A percentile compares a stretch with the other conserved stretches of the same genome.
Conservation (phyloP, 2,797 vertebrate species). For the Hydrocynus forskahlii region DNA sequence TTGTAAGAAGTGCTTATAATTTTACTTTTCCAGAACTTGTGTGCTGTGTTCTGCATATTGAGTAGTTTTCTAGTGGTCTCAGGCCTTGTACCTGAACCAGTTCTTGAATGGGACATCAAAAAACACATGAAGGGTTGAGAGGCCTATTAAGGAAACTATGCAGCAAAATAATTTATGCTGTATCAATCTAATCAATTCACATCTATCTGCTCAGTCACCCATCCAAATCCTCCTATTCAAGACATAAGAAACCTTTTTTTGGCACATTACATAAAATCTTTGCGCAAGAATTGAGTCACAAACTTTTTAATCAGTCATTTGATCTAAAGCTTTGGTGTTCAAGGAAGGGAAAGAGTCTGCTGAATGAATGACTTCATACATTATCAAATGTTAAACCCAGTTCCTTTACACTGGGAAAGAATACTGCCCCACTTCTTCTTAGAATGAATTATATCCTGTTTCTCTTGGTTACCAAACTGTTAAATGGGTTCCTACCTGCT, state of each 20-base stretch:
- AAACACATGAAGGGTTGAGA: no score
- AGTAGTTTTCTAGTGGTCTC: no score
- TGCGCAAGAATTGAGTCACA: not conserved
- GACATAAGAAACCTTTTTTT: conserved; percentile 22
- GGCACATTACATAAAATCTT: conserved; percentile 15
- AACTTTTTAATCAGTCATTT: not conserved
- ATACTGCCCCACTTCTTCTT: not conserved
- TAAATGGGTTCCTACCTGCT: conserved; percentile 61
- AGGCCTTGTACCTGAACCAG: no score
- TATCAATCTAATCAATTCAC: no score
- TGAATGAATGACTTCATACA: conserved; percentile 13
- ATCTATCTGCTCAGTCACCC: no score
- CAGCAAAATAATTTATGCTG: no score
- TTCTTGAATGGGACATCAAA: no score
- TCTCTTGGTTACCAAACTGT: conserved; percentile 32
- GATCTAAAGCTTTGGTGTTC: not conserved
- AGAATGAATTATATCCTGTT: not conserved
- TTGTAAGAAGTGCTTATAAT: not conserved
- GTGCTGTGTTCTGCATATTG: no score
- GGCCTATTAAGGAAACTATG: no score
- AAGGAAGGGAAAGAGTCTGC: not conserved
- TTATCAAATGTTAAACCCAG: not conserved
- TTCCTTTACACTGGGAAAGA: not conserved
- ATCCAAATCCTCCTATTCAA: not conserved
- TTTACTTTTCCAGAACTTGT: no score